Evolutionary conservation across 2,113 vertebrate genomes (phyloP).

Genomic region (Phrynocephalus versicolor): DNA sequence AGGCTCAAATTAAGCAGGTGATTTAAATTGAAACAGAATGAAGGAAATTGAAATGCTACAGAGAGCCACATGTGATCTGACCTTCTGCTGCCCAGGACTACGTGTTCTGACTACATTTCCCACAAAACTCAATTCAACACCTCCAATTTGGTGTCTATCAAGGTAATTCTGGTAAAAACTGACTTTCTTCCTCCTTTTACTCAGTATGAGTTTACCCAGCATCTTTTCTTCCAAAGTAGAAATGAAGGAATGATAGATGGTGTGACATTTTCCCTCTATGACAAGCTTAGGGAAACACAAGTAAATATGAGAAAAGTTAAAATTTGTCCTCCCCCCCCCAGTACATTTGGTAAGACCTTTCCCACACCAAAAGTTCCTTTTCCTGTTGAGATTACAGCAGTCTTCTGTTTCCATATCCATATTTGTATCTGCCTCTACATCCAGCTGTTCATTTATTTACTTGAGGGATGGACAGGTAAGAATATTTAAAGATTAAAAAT

Average conservation of each 20-base stretch:
- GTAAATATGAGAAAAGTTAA: conserved; percentile 14
- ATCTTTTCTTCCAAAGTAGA: background rate
- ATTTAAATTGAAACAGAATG: conserved; percentile 46
- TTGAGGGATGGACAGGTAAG: background rate
- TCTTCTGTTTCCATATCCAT: background rate
- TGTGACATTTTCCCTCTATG: conserved; percentile 31
- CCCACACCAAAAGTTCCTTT: conserved; percentile 24
- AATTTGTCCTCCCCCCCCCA: conserved; percentile 16
- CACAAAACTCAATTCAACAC: conserved; percentile 29
- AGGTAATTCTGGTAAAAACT: conserved; percentile 28
- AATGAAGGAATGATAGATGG: background rate
- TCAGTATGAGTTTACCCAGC: conserved; percentile 12
- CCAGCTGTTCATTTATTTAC: background rate
- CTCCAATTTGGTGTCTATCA: conserved; percentile 4
- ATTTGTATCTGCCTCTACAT: background rate
- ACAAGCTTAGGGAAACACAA: conserved; percentile 15
- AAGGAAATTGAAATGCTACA: conserved; percentile 34
- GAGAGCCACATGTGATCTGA: background rate
- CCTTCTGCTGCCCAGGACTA: background rate
- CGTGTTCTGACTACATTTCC: conserved; percentile 28
- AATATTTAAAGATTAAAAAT: no score
- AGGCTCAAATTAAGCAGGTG: conserved; percentile 33
- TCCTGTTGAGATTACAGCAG: background rate
- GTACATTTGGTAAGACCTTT: conserved; percentile 9
- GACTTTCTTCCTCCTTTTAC: background rate